Evolutionary conservation across 1,140 invertebrate genomes (phyloP).

Genomic region (Drosophila arawakana): DNA sequence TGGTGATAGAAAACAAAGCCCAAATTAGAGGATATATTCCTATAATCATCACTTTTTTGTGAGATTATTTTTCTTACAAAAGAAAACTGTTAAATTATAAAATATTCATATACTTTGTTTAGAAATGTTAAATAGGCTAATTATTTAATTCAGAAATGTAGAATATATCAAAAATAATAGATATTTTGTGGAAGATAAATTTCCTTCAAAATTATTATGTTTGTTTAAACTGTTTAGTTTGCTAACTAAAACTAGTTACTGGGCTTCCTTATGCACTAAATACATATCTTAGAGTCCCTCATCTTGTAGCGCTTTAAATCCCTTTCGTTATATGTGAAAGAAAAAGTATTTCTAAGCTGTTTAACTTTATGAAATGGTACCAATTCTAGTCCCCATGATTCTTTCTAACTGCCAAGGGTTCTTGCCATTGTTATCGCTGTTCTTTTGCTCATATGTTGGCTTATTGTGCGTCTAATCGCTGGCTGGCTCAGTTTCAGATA

Average conservation of each 20-base stretch:
- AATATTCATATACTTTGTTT: too few relatives aligned
- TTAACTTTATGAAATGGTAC: conserved; percentile 28
- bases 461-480: conserved; percentile 45
- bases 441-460: conserved; percentile 3
- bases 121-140: too few relatives aligned
- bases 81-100: too few relatives aligned
- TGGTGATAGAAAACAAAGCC: conserved; percentile 7
- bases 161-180: too few relatives aligned
- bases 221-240: too few relatives aligned
- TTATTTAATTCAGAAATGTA: too few relatives aligned
- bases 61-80: too few relatives aligned
- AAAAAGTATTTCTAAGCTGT: conserved; percentile 37
- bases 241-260: too few relatives aligned
- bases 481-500: conserved; percentile 51
- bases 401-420: background rate
- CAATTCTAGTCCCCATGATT: background rate
- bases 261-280: too few relatives aligned
- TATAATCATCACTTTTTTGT: background rate
- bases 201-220: too few relatives aligned
- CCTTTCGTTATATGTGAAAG: conserved; percentile 10
- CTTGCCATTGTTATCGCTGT: background rate
- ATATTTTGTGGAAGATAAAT: too few relatives aligned
- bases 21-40: conserved; percentile 16
- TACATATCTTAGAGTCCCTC: background rate
- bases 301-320: conserved; percentile 5